phyloP scores from a whole-genome alignment of 2,797 vertebrate genomes.

The Pipistrellus nathusii region DNA sequence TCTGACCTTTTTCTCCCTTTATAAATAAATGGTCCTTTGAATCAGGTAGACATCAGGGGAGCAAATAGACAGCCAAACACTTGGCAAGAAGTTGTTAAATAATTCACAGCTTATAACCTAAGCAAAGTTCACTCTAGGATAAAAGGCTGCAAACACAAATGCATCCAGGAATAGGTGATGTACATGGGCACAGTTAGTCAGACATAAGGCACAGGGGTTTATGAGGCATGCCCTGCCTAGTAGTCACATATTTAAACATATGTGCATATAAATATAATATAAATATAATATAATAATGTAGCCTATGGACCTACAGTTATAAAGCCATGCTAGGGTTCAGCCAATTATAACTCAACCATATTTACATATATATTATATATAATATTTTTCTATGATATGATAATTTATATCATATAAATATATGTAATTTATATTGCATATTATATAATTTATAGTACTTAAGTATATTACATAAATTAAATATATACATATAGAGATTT shows the following conservation, averaged over 20 bases:
- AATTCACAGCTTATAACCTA: not conserved
- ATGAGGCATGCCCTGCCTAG: not conserved
- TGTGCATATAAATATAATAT: not conserved
- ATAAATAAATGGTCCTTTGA: not conserved
- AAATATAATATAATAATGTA: not conserved
- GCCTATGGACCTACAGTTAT: not conserved
- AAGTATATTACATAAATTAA: not conserved
- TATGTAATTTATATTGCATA: not conserved
- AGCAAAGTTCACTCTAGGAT: not conserved
- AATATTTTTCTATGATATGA: not conserved
- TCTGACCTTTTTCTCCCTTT: slow-evolving; percentile 46
- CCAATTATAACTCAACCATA: not conserved
- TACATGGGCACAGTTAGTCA: not conserved
- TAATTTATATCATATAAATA: not conserved
- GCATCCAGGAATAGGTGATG: accelerated
- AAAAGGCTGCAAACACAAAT: not conserved
- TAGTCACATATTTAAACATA: not conserved
- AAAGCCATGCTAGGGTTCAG: not conserved
- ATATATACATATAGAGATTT: not conserved
- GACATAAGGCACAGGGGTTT: not conserved
- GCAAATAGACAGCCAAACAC: not conserved
- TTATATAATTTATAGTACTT: not conserved
- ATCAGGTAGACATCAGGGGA: not conserved
- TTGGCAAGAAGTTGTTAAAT: not conserved
- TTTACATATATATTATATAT: not conserved